A percentile compares a stretch with the other conserved stretches of the same genome.
These are phyloP conservation scores for Pachycephus smyrnensis DNA, from an alignment of 2,888 invertebrate genomes.

Conservation along the genomic window DNA sequence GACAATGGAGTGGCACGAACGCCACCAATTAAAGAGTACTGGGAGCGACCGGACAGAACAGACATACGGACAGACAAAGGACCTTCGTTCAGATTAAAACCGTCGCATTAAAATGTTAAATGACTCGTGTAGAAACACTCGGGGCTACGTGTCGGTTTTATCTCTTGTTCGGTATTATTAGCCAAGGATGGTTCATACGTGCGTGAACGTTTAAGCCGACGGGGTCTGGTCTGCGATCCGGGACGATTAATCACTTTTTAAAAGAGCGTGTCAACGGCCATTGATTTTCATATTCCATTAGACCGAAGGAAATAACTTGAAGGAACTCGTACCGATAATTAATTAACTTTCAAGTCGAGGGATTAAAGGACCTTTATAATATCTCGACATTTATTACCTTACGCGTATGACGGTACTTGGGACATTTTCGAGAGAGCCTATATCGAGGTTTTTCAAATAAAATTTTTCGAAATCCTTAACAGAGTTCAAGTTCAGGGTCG, in stretches of 20 bases:
- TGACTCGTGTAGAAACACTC: neutral
- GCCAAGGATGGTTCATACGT: neutral
- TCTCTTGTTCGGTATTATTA: neutral
- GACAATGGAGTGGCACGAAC: slow-evolving; percentile 1
- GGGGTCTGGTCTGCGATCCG: neutral
- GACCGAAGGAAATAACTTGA: neutral
- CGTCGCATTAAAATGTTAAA: slow-evolving; percentile 2
- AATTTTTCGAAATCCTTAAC: neutral
- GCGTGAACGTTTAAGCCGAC: neutral
- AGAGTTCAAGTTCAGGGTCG: neutral
- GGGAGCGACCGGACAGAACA: neutral
- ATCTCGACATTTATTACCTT: neutral
- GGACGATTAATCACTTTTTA: neutral
- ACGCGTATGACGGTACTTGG: too few species aligned
- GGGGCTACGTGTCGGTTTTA: neutral
- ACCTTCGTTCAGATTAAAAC: neutral
- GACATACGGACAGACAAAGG: neutral
- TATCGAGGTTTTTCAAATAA: neutral
- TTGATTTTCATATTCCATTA: neutral
- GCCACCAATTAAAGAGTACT: neutral
- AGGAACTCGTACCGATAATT: neutral
- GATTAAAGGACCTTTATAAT: neutral
- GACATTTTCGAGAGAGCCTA: too few species aligned
- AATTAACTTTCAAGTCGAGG: neutral
- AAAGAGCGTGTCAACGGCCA: neutral